These are phyloP conservation scores for Bursaphelenchus okinawaensis DNA, from an alignment of 2,888 invertebrate species.

Conservation along the genomic window DNA sequence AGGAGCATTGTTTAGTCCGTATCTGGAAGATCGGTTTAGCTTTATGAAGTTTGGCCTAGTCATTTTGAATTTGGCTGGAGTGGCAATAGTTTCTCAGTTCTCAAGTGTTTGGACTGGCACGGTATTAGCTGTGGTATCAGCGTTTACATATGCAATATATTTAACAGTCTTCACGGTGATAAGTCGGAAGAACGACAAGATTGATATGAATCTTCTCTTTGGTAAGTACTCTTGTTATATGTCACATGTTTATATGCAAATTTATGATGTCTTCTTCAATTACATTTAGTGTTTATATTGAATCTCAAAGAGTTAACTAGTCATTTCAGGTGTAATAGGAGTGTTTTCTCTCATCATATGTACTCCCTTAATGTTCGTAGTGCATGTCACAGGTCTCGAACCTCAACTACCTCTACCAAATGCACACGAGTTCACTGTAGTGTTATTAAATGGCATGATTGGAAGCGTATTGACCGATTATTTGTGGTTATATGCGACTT, in stretches of 20 bases:
- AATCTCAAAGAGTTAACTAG: neutral
- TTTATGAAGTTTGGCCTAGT: constrained; percentile 58
- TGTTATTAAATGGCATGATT: constrained; percentile 78
- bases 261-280: constrained; percentile 7
- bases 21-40: constrained; percentile 28
- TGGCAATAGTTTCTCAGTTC: constrained; percentile 44
- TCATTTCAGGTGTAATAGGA: constrained; percentile 77
- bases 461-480: constrained; percentile 75
- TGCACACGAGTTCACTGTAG: constrained; percentile 59
- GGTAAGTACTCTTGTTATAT: constrained; percentile 66
- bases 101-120: constrained; percentile 41
- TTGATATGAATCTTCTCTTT: constrained; percentile 90
- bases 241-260: no score
- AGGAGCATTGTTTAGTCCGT: constrained; percentile 63
- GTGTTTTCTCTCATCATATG: constrained; percentile 78
- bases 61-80: constrained; percentile 45
- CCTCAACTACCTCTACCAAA: constrained; percentile 34
- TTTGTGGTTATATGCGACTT: constrained; percentile 84
- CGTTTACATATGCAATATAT: constrained; percentile 82
- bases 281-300: neutral
- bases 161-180: constrained; percentile 75
- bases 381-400: constrained; percentile 69
- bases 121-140: constrained; percentile 44
- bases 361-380: constrained; percentile 81
- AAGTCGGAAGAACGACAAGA: constrained; percentile 83